Percentiles rank a stretch among this genome's conserved stretches.
phyloP scores from a whole-genome alignment of 2,888 invertebrate species.

The Apoderus coryli region DNA sequence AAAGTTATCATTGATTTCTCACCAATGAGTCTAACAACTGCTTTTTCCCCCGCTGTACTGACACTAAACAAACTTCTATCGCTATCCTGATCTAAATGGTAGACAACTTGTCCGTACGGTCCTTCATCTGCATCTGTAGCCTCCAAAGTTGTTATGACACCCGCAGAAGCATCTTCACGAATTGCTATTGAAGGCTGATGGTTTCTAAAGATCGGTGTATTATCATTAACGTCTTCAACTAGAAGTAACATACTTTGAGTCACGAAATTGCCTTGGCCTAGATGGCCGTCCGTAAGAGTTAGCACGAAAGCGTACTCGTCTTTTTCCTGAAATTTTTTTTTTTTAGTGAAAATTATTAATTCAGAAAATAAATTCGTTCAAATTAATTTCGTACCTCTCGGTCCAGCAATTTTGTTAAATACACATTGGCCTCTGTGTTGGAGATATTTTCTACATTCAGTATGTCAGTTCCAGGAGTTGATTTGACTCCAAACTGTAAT shows the following conservation, averaged over 20 bases:
- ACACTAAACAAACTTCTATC: conserved; percentile 65
- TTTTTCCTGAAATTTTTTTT: conserved; percentile 49
- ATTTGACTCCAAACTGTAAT: conserved; percentile 66
- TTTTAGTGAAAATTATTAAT: background rate
- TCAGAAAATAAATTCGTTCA: background rate
- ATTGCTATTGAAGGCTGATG: conserved; percentile 72
- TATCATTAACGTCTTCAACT: conserved; percentile 87
- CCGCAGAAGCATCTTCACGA: conserved; percentile 63
- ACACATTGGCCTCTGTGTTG: conserved; percentile 72
- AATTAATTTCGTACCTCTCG: conserved; percentile 51
- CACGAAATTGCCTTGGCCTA: conserved; percentile 76
- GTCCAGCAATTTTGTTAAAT: conserved; percentile 78
- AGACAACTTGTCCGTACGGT: conserved; percentile 83
- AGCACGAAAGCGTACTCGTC: conserved; percentile 82
- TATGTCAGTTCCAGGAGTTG: conserved; percentile 68
- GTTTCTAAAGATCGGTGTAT: conserved; percentile 74
- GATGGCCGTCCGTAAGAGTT: conserved; percentile 75
- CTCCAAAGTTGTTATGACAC: conserved; percentile 64
- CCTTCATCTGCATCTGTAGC: conserved; percentile 85
- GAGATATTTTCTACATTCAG: conserved; percentile 71
- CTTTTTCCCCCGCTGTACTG: conserved; percentile 73
- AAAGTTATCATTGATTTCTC: no score
- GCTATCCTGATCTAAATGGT: conserved; percentile 68
- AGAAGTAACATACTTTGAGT: conserved; percentile 78
- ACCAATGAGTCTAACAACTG: conserved; percentile 61